Base-by-base conservation (phyloP, 2,113 vertebrate genomes). In the Caranx melampygus region DNA sequence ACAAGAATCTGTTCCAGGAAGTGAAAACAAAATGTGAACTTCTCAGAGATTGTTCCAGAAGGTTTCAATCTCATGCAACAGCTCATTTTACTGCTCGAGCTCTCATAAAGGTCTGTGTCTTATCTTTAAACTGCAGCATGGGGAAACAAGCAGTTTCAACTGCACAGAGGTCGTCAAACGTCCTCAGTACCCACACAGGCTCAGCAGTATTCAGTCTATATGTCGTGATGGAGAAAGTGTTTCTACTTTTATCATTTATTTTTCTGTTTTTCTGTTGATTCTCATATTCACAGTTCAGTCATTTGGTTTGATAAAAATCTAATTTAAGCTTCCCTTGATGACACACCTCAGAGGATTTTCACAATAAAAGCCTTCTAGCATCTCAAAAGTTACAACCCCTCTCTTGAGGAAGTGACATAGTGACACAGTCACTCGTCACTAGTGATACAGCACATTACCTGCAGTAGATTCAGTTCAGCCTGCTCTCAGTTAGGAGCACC, bases 81-180 rank as follows among this genome's bases (percentile, higher is more conserved):
- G 9, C 66, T 77, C 21, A 20, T 74, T 67, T 75, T 44, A 71
- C 44, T n/a, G 68, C 44, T 20, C 0, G 16, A 42, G 37, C 10
- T 34, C 57, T 49, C 31, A 9, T 0, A 18, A 40, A 33, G 18
- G 12, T 21, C 49, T 18, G 49, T 0, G 14, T 60, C 60, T 65
- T 21, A 16, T 65, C 52, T 44, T 14, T 44, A 54, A 34, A 47
- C 47, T 2, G 62, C 52, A 2, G 33, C 0, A 5, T 15, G 54
- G 45, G 80, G n/a, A 72, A 70, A 71, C 9, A 20, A 66, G 14
- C 59, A 21, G 40, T 60, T 72, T 72, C 57, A 16, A 74, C 61
- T 31, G 69, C 42, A 2, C 58, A 3, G 18, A 34, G 60, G 16
- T 57, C 76, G 21, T 67, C n/a, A 31, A 31, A 42, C 11, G 40